Evolutionary conservation across 2,888 invertebrate genomes (phyloP).

Genomic region (Elysia crispata): DNA sequence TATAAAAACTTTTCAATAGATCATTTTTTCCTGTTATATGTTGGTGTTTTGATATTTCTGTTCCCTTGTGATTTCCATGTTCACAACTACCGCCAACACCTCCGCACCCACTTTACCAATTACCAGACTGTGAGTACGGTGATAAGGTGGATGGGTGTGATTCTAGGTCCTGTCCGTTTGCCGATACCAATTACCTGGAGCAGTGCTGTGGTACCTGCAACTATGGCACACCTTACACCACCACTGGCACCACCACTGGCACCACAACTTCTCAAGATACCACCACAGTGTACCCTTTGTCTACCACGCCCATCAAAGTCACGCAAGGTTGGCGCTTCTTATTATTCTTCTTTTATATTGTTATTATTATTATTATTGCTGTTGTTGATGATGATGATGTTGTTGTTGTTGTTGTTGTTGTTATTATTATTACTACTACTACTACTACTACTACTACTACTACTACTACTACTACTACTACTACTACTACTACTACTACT

Average conservation of each 20-base stretch:
- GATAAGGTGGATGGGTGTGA: conserved; percentile 49
- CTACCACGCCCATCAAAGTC: not conserved
- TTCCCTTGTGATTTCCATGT: too few relatives aligned
- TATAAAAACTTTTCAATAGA: too few relatives aligned
- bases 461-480: not conserved
- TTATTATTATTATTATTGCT: not conserved
- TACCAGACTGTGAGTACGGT: conserved; percentile 53
- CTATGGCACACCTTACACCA: conserved; percentile 41
- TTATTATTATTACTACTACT: not conserved
- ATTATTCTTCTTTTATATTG: not conserved
- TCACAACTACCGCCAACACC: too few relatives aligned
- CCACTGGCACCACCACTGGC: too few relatives aligned
- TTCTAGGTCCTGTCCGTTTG: not conserved
- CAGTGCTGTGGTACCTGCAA: conserved; percentile 54
- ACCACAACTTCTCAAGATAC: conserved; percentile 1
- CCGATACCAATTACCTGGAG: conserved; percentile 14
- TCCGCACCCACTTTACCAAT: too few relatives aligned
- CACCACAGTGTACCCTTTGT: not conserved
- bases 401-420: not conserved
- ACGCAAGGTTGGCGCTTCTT: too few relatives aligned
- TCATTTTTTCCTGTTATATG: too few relatives aligned
- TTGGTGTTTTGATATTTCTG: too few relatives aligned
- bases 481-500: not conserved
- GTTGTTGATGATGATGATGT: not conserved
- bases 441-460: not conserved